Base-by-base conservation (phyloP, 2,888 invertebrate genomes). In the Drosophila monieri region DNA sequence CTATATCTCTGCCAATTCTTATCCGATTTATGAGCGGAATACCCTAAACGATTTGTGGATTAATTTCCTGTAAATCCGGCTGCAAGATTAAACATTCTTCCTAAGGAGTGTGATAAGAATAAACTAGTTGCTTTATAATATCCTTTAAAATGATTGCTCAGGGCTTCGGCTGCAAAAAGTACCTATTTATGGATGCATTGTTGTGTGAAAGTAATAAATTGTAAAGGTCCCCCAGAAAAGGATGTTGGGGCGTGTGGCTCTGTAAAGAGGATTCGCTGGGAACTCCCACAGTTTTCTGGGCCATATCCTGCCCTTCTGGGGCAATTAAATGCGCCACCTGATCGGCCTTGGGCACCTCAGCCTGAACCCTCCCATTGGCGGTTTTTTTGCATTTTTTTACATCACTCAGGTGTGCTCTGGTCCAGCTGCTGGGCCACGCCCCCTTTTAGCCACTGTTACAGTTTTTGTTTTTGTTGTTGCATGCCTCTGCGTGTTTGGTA, bases 261-360 rank as follows among this genome's bases (percentile, higher is more conserved):
- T 32, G 35, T 14, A n/a, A n/a, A 14, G 35, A 14, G 35, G 35
- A 35, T n/a, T 35, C 35, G n/a, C 35, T n/a, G 35, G 35, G 35
- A n/a, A 35, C 35, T 35, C 39, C 39, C 39, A 41, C 48, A 12
- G 27, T 8, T 47, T 47, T 37, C 35, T 35, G 18, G 25, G 25
- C 43, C 43, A 21, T 9, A 43, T 43, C 43, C 43, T 25, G 44
- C 46, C 35, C 56, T 39, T 27, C 6, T 27, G 18, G 9, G 47
- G 64, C 68, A 81, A 81, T 83, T 81, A 85, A 77, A 44, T 77
- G 79, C 58, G 43, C 47, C 77, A 85, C 59, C 66, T 72, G 83
- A 72, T 59, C 80, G 81, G 81, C 81, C 86, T 86, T 86, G 81
- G 86, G 81, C 78, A 21, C 67, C 57, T 69, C 21, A 6, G 71